Conservation (phyloP, 2,888 invertebrate genomes). For the Pandemis heparana region DNA sequence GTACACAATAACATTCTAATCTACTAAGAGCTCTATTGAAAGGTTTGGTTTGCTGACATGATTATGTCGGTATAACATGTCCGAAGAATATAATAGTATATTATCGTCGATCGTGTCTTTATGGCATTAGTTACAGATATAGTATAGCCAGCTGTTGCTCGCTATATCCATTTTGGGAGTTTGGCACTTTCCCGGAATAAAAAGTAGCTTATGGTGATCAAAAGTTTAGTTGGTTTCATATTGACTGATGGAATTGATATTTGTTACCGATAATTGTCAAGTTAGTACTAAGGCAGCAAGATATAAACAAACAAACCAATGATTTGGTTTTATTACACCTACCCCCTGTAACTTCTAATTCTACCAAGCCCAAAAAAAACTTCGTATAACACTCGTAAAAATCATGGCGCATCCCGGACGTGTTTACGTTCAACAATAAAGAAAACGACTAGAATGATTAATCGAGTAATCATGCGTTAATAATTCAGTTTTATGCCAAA, state of each 20-base stretch:
- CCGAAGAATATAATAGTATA: background rate
- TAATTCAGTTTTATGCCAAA: no score
- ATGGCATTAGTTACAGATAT: background rate
- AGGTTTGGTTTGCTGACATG: slow-evolving; percentile 1
- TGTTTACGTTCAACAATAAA: background rate
- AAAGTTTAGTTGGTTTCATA: no score
- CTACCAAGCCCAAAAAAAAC: background rate
- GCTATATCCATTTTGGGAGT: no score
- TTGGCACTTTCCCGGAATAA: no score
- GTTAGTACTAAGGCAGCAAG: no score
- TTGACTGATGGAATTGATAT: no score
- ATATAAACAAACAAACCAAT: no score
- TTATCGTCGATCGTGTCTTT: background rate
- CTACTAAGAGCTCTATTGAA: slow-evolving; percentile 6
- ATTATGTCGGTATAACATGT: background rate
- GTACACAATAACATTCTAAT: slow-evolving; percentile 6
- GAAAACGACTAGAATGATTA: background rate
- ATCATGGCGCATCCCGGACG: background rate
- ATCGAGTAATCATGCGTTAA: no score
- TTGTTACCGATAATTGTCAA: no score
- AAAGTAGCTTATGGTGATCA: no score
- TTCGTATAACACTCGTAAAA: background rate
- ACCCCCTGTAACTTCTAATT: background rate
- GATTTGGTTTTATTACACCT: no score
- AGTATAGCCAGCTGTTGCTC: no score